These are phyloP conservation scores for Mesoligia furuncula DNA, from an alignment of 2,888 invertebrate species.

Conservation along the genomic window DNA sequence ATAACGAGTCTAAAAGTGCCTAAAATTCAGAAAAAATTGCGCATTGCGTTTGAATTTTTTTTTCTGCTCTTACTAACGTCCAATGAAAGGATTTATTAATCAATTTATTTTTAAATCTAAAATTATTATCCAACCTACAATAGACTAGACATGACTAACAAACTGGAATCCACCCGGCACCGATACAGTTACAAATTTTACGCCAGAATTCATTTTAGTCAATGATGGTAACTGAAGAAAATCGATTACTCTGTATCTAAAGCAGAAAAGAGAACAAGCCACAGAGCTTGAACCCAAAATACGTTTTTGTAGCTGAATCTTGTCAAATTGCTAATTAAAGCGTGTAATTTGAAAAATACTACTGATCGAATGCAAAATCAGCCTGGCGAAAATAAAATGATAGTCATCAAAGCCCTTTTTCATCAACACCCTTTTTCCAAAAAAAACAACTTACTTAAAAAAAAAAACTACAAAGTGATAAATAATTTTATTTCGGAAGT, in stretches of 20 bases:
- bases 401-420: too few relatives aligned
- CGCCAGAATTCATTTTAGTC: conserved; percentile 31
- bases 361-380: not conserved
- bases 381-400: not conserved
- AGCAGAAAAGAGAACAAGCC: conserved; percentile 34
- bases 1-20: not conserved
- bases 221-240: conserved; percentile 39
- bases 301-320: conserved; percentile 24
- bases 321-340: conserved; percentile 29
- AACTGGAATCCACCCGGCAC: not conserved
- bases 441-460: too few relatives aligned
- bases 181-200: conserved; percentile 58
- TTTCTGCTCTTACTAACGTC: not conserved
- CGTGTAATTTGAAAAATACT: conserved; percentile 6
- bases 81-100: not conserved
- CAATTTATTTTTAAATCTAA: not conserved
- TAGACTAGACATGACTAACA: not conserved
- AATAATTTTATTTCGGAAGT: too few relatives aligned
- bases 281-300: conserved; percentile 11
- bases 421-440: not conserved
- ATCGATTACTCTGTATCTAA: conserved; percentile 58
- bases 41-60: not conserved
- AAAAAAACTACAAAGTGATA: too few relatives aligned
- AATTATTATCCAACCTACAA: conserved; percentile 15
- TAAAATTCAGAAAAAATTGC: not conserved